Base-by-base conservation (phyloP, 2,113 vertebrate genomes). In the Balaeniceps rex region DNA sequence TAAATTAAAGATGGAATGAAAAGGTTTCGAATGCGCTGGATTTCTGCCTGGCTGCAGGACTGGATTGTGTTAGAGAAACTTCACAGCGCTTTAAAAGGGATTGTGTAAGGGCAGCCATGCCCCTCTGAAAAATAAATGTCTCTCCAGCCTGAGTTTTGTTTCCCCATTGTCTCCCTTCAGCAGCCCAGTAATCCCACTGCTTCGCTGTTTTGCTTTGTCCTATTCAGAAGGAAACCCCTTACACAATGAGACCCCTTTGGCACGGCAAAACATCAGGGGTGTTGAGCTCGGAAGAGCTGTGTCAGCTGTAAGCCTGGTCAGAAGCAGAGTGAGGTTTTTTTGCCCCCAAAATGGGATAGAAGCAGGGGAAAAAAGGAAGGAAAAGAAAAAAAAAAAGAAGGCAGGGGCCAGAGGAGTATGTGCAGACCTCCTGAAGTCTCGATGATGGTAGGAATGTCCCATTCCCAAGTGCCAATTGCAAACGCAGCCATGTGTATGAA, bases 171-270 rank as follows among this genome's bases (percentile, higher is more conserved):
- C 60, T 95, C 75, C 70, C 95, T 93, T 91, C 87, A 91, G 93
- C 92, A 93, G 93, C 79, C 87, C 80, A 92, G 92, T 96, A 96
- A 97, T 97, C 92, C 96, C 89, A 89, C 63, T 49, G 90, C 88
- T 96, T 74, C 1, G 11, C 81, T 93, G 95, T 91, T 97, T 91
- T 83, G 81, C 94, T 95, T 91, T 93, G 92, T 85, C 61, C 96
- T 96, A 96, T 97, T 97, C 97, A 97, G 89, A 90, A 91, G 79
- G 91, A 93, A 97, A 94, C 89, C 71, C 93, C 68, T 94, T 61
- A 83, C 65, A 97, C 97, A 97, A 97, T 95, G 92, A 60, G 87
- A 86, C 71, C 92, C 92, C 87, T 93, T 91, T 95, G 97, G 93
- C 89, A 86, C 82, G 93, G 90, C 66, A 88, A 57, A 88, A 90